Percentiles rank a stretch among this genome's conserved stretches.
These are phyloP conservation scores for Setophaga coronata DNA, from an alignment of 2,113 vertebrate genomes.

Conservation along the genomic window DNA sequence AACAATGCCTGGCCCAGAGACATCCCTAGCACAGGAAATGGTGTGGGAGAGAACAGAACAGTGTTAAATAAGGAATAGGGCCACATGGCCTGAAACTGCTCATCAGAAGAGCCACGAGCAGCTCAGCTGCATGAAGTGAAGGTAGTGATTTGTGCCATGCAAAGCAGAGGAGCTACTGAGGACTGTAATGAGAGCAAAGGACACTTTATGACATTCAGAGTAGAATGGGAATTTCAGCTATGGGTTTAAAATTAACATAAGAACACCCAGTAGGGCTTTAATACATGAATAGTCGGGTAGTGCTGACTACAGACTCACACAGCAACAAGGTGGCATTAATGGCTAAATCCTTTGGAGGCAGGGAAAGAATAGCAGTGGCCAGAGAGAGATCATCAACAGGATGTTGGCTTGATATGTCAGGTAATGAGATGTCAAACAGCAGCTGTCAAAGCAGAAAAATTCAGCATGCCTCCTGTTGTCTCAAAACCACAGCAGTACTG, in stretches of 20 bases:
- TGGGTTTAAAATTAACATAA: neutral
- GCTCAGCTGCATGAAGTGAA: neutral
- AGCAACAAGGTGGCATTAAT: neutral
- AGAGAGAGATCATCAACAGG: neutral
- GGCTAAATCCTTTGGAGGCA: neutral
- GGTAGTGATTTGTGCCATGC: neutral
- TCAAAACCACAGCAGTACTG: neutral
- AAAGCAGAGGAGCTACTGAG: neutral
- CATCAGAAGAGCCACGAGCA: neutral
- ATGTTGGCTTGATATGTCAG: rapidly evolving
- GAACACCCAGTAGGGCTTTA: neutral
- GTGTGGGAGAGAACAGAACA: neutral
- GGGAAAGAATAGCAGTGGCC: neutral
- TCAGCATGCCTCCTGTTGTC: neutral
- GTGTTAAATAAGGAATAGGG: neutral
- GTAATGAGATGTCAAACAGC: neutral
- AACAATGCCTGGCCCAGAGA: neutral
- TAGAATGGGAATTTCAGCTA: neutral
- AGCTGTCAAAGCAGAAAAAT: neutral
- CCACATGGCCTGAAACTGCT: neutral
- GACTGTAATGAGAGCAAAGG: neutral
- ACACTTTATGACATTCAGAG: neutral
- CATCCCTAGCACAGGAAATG: neutral
- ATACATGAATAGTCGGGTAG: rapidly evolving
- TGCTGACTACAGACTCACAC: neutral